Evolutionary conservation across 1,140 invertebrate species (phyloP).

Genomic region (Drosophila subpulchrella): DNA sequence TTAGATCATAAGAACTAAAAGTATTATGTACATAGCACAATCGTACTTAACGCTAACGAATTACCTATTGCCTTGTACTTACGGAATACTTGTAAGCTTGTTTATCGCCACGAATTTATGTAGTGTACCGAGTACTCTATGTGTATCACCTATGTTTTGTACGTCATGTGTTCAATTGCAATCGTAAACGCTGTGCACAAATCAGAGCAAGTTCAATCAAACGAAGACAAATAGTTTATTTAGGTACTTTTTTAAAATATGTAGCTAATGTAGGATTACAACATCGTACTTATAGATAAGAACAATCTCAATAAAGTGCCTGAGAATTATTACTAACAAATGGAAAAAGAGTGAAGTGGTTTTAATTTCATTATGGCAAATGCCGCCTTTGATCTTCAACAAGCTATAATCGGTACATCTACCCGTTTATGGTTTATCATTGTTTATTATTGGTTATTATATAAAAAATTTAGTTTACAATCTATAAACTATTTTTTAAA

Average conservation of each 20-base stretch:
- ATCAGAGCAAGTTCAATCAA: slow-evolving; percentile 50
- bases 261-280: slow-evolving; percentile 56
- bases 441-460: too few relatives aligned
- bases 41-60: slow-evolving; percentile 61
- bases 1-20: slow-evolving; percentile 62
- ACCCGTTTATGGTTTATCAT: neutral
- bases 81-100: slow-evolving; percentile 48
- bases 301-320: slow-evolving; percentile 80
- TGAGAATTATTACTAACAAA: slow-evolving; percentile 53
- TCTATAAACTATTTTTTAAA: too few relatives aligned
- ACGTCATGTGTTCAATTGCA: slow-evolving; percentile 53
- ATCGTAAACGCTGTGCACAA: slow-evolving; percentile 52
- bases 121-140: slow-evolving; percentile 21
- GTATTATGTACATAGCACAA: slow-evolving; percentile 68
- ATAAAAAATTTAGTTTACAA: too few relatives aligned
- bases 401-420: neutral
- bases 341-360: neutral
- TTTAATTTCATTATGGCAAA: neutral
- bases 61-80: slow-evolving; percentile 60
- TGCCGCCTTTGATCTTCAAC: slow-evolving; percentile 9
- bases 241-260: slow-evolving; percentile 47
- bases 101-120: slow-evolving; percentile 66
- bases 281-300: slow-evolving; percentile 40
- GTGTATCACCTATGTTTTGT: slow-evolving; percentile 42
- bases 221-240: slow-evolving; percentile 38